Base-by-base conservation (phyloP, 2,113 vertebrate species). In the Anhinga anhinga region DNA sequence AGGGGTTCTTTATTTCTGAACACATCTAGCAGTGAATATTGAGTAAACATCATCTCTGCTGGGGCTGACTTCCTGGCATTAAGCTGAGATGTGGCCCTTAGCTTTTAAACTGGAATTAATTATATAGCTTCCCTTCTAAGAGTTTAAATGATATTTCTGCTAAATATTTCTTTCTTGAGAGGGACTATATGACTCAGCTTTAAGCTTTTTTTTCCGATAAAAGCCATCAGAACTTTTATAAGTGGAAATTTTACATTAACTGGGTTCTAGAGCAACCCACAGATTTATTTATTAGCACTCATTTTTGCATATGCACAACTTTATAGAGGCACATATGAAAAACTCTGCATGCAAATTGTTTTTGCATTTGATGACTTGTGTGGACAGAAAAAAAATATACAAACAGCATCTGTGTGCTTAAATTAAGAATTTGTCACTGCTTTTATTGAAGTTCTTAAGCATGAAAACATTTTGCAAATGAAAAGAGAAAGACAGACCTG, bases 361-460 rank as follows among this genome's bases (percentile, higher is more conserved):
- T 91, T 70, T 95, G 38, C n/a, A 47, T 93, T 93, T 85, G 84
- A 89, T 87, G 66, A 29, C 74, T 95, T 89, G 29, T 87, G 65
- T 92, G 80, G 86, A 94, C 81, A 95, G 67, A 90, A 96, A 88
- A 91, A 92, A 86, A 94, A 84, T 84, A 81, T 69, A 90, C 45
- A 80, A 96, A 91, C 84, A 85, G 78, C 94, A 95, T 91, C 87
- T 93, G 81, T 80, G 70, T 73, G 38, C 66, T 85, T 66, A 91
- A 92, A 87, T 84, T 82, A 82, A 89, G 83, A 94, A 82, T 90
- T 91, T 90, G 29, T 94, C 78, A 61, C 53, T 90, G 82, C 78
- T 92, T 93, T 84, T 82, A 93, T 90, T 89, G 66, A 91, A 80
- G 58, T 73, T 86, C 62, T 89, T 84, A 81, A 93, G 29, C 72